Conservation (phyloP, 2,113 vertebrate genomes). For the Capreolus pygargus region DNA sequence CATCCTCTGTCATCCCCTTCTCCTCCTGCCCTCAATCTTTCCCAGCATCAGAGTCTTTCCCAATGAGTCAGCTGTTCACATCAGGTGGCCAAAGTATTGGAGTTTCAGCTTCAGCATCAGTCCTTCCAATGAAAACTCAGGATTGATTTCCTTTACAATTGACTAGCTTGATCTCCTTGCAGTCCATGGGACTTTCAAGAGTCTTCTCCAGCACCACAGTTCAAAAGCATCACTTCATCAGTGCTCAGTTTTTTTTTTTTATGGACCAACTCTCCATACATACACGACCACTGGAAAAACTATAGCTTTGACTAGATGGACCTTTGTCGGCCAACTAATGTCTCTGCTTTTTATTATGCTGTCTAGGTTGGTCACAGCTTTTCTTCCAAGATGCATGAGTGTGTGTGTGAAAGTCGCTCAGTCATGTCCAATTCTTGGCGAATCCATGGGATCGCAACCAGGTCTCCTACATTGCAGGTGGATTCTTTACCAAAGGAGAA, state of each 20-base stretch:
- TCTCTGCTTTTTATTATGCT: too few species aligned
- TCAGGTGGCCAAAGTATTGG: neutral
- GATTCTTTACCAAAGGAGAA: too few species aligned
- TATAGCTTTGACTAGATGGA: too few species aligned
- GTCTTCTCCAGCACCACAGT: neutral
- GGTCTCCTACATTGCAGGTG: too few species aligned
- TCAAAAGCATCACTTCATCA: neutral
- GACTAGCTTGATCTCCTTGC: neutral
- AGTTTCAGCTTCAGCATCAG: neutral
- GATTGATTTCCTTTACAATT: neutral
- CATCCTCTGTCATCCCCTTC: neutral
- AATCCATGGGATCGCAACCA: too few species aligned
- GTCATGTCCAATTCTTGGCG: too few species aligned
- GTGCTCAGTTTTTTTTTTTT: neutral
- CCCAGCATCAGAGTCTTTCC: neutral
- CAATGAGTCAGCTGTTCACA: neutral
- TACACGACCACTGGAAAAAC: neutral
- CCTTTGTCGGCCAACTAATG: too few species aligned
- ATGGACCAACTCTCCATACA: neutral
- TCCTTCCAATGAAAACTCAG: neutral
- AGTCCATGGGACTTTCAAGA: neutral
- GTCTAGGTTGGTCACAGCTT: too few species aligned
- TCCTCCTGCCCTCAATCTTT: neutral
- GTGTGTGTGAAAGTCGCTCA: too few species aligned
- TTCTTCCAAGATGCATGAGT: too few species aligned